Base-by-base conservation (phyloP, 2,113 vertebrate genomes). In the Solea solea region DNA sequence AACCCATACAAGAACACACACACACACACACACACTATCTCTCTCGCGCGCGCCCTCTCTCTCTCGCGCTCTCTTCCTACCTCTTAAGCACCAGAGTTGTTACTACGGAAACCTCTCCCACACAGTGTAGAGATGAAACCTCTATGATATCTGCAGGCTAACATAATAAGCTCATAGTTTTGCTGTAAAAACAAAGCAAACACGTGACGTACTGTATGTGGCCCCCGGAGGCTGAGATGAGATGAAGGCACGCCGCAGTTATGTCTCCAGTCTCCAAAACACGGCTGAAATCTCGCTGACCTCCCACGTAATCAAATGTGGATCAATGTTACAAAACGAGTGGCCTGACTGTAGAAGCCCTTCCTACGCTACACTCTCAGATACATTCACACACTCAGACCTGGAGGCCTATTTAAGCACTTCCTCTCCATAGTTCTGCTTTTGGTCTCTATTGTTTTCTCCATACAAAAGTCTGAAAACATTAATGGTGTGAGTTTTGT, bases 351-450 rank as follows among this genome's bases (percentile, higher is more conserved):
- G 63, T 65, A 13, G 45, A 82, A 67, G 70, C 56, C 25, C 39
- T n/a, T 81, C 45, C 64, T n/a, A n/a, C n/a, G n/a, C n/a, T 41
- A 34, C 63, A 65, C 45, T 14, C 61, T 60, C 74, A 56, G 53
- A 54, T 1, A 28, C 48, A n/a, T 15, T 12, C 56, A 57, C 58
- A 69, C 59, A 64, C 59, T 69, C 21, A 27, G 52, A 53, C 74
- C 71, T 69, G 62, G 13, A 77, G 74, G 73, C 75, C 70, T 41
- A 14, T 48, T 74, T 12, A 27, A 64, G 44, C 52, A 42, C 90
- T 91, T 92, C 91, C 87, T 82, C 73, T 56, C 13, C 7, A 41
- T 5, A 86, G 89, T 91, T 90, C 91, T 90, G 78, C 82, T 87
- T 88, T 83, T 57, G 25, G 4, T 4, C 10, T 21, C 1, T 52